Base-by-base conservation (phyloP, 1,140 invertebrate species). In the Bombus terrestris region DNA sequence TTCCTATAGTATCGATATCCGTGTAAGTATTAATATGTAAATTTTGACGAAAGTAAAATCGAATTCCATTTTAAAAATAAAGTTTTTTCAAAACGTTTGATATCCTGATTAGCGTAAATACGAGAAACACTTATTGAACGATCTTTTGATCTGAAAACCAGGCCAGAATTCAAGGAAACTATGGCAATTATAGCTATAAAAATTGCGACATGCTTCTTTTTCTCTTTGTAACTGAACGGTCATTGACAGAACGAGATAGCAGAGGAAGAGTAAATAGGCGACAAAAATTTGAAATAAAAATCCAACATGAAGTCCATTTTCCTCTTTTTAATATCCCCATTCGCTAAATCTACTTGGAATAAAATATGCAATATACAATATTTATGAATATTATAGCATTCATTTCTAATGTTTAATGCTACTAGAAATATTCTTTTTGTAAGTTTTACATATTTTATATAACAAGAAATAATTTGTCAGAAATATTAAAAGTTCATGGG, bases 231-330 rank as follows among this genome's bases (percentile, higher is more conserved):
- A 28, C n/a, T 73, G 43, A 81, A 47, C 47, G 71, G 57, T 22
- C 81, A 74, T 74, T 71, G 79, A 59, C 79, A 39, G 66, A 32
- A 71, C 13, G 66, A 57, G 66, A 81, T 71, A 72, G 10, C 18
- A 4, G 5, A 53, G 25, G 43, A 39, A 71, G 15, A 72, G 79
- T 72, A 53, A 81, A 81, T n/a, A 72, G 8, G 32, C 2, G 32
- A 6, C 5, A 53, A 25, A 41, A 28, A 15, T 28, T 68, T 6
- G 35, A 81, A 80, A 41, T 13, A 12, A 53, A 69, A n/a, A 18
- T 69, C 13, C 64, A 80, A 10, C 9, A 3, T 8, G 5, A 53
- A 22, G 18, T 22, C 18, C 8, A 69, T 4, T 1, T 43, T 25
- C 3, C 4, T 28, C 12, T 79, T 69, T 43, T 32, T 15, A 28